phyloP scores from a whole-genome alignment of 2,888 invertebrate species.

The Cylloceria caligata region DNA sequence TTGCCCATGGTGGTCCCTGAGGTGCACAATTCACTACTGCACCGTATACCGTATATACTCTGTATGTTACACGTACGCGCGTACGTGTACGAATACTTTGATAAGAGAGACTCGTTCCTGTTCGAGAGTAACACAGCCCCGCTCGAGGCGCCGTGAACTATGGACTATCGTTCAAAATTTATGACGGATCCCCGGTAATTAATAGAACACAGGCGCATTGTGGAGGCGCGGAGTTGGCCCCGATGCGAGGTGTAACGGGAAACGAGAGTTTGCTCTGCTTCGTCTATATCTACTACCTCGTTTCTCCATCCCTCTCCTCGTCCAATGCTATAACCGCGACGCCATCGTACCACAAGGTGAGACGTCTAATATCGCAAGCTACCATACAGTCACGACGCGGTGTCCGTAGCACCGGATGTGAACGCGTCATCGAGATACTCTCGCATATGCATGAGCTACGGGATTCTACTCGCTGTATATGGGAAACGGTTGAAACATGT shows the following conservation, averaged over 20 bases:
- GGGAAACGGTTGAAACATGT: conserved; percentile 43
- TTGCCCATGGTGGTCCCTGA: conserved; percentile 60
- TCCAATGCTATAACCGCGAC: conserved; percentile 8
- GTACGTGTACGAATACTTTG: background rate
- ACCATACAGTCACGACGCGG: conserved; percentile 47
- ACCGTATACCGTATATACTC: background rate
- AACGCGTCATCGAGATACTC: conserved; percentile 77
- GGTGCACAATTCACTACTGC: conserved; percentile 33
- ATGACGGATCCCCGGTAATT: conserved; percentile 80
- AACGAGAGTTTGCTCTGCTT: conserved; percentile 16
- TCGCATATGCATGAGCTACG: conserved; percentile 77
- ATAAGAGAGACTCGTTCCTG: conserved; percentile 6
- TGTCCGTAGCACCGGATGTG: conserved; percentile 67
- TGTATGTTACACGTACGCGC: background rate
- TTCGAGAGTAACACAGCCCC: conserved; percentile 14
- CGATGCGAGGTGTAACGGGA: conserved; percentile 29
- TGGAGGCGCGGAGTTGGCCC: conserved; percentile 21
- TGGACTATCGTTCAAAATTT: conserved; percentile 74
- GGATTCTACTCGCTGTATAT: conserved; percentile 49
- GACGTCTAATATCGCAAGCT: conserved; percentile 67
- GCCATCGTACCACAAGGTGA: conserved; percentile 31
- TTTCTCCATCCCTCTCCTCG: background rate
- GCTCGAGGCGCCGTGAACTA: conserved; percentile 44
- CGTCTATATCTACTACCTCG: conserved; percentile 28
- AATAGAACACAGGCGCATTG: conserved; percentile 73